A percentile compares a stretch with the other conserved stretches of the same genome.
phyloP scores from a whole-genome alignment of 2,113 vertebrate species.

The Paracyprichromis sp. region DNA sequence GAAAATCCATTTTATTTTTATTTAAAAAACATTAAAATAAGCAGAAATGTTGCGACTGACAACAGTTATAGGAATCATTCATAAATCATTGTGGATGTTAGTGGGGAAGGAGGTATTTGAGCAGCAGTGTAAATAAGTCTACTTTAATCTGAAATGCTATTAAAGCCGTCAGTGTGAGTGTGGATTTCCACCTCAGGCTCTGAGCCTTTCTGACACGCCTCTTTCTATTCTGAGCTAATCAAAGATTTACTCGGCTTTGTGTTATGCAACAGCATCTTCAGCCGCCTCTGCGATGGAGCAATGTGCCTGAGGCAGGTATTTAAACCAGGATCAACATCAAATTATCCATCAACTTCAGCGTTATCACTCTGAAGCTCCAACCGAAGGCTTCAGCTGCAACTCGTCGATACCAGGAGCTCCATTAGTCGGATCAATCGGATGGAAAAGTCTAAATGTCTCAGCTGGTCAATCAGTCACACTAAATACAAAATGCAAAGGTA shows the following conservation, averaged over 20 bases:
- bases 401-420: background rate
- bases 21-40: background rate
- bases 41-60: background rate
- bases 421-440: background rate
- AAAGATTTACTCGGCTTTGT: background rate
- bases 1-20: background rate
- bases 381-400: background rate
- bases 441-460: background rate
- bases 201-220: background rate
- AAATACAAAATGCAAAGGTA: background rate
- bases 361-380: background rate
- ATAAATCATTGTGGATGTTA: background rate
- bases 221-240: slow-evolving; percentile 42
- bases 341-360: background rate
- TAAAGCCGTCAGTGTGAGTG: background rate
- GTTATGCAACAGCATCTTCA: background rate
- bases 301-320: background rate
- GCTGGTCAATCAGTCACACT: background rate
- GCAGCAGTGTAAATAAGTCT: background rate
- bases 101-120: background rate
- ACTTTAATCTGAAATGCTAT: background rate
- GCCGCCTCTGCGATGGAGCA: background rate
- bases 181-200: background rate
- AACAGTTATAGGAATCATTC: background rate
- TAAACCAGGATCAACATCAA: background rate